Evolutionary conservation across 2,797 vertebrate genomes (phyloP), one percentile per base, ranked within the genome.

Genomic region (Pangasius krempfi): DNA sequence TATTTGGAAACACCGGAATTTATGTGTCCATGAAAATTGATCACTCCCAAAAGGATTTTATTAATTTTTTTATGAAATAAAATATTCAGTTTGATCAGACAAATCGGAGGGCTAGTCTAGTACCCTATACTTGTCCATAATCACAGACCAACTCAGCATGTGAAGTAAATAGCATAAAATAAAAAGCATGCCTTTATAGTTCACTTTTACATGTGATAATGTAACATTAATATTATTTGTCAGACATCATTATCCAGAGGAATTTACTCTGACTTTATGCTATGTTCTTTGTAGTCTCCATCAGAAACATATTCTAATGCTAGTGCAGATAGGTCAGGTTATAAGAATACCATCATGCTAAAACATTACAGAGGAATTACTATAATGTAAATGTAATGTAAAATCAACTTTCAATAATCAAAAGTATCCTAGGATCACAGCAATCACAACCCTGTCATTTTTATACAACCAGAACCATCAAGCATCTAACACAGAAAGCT

Each of bases 381-480:
- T 50, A 52, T 4, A 84, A 30, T 81, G 10, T 56, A 56, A 30
- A 30, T 47, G 40, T 75, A 75, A 79, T 30, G 25, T n/a, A 50
- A 75, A 44, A 50, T 7, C 47, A 78, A 22, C 52, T 33, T 52
- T 78, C 54, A 52, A 56, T 10, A 79, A 79, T 33, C 50, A 79
- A 30, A 54, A 56, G 18, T 50, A 54, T n/a, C 2, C 5, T 27
- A 52, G 47, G 52, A 54, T 78, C 2, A 52, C 13, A 75, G 47
- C 27, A 56, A 50, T 84, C 68, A 62, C 20, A 52, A 0, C n/a
- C 5, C 30, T 66, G 70, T 75, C 7, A 88, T 40, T 27, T 60
- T 76, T 60, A 83, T 75, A 84, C 50, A 79, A 18, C 58, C 16
- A 56, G 18, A 70, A 85, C 50, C 5, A 30, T 60, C 87, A 85